These are phyloP conservation scores for Theodoxus fluviatilis DNA, from an alignment of 2,888 invertebrate species.

Conservation along the genomic window DNA sequence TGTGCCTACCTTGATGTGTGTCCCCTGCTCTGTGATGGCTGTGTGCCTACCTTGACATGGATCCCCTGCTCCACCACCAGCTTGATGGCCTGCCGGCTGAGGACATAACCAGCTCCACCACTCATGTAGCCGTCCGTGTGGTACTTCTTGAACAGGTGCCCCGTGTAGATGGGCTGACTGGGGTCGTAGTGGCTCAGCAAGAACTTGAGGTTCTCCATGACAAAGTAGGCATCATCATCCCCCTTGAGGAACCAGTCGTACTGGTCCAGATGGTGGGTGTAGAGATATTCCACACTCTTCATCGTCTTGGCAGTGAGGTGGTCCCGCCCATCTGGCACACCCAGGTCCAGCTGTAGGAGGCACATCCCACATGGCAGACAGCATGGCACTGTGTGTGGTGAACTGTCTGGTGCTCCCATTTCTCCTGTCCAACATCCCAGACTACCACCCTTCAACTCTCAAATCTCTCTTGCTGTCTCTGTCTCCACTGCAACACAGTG, in stretches of 20 bases:
- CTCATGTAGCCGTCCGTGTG: constrained; percentile 66
- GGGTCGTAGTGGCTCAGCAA: constrained; percentile 81
- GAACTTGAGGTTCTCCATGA: constrained; percentile 91
- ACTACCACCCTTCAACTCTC: too few species aligned
- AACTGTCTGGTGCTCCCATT: too few species aligned
- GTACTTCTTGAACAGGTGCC: constrained; percentile 53
- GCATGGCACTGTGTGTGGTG: too few species aligned
- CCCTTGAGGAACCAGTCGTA: constrained; percentile 98
- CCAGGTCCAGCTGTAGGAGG: constrained; percentile 67
- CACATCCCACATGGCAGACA: too few species aligned
- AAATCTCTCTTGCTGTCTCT: too few species aligned
- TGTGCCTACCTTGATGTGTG: too few species aligned
- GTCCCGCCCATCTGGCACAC: constrained; percentile 85
- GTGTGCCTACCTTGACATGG: constrained; percentile 72
- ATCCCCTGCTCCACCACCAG: constrained; percentile 78
- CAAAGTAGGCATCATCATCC: constrained; percentile 96
- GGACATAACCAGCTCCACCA: constrained; percentile 74
- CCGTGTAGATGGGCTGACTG: constrained; percentile 81
- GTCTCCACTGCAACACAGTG: too few species aligned
- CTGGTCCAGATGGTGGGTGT: constrained; percentile 79
- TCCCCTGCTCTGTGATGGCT: too few species aligned
- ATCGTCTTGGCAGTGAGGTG: constrained; percentile 96
- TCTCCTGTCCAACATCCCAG: too few species aligned
- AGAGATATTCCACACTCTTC: constrained; percentile 85
- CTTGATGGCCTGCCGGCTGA: constrained; percentile 80